Percentiles rank a stretch among this genome's conserved stretches.
These are phyloP conservation scores for Tachypleus tridentatus DNA, from an alignment of 1,140 invertebrate species.

Conservation along the genomic window DNA sequence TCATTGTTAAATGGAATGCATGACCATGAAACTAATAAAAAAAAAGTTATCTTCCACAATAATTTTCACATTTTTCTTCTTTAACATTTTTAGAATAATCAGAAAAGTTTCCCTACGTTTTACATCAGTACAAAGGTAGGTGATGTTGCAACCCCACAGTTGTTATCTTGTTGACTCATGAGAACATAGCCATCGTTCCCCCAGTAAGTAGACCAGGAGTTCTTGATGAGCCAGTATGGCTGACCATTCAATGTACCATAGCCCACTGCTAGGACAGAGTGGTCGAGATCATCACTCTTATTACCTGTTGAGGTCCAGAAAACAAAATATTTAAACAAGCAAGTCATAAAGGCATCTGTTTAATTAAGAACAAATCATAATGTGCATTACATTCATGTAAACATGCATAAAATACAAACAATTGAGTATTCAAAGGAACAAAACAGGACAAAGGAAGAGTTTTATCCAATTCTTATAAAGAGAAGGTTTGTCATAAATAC, in stretches of 20 bases:
- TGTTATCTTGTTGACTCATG: constrained; percentile 39
- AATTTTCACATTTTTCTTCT: too few species aligned
- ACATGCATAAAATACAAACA: neutral
- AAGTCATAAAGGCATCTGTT: too few species aligned
- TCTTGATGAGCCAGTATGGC: constrained; percentile 39
- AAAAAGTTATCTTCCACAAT: too few species aligned
- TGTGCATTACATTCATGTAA: neutral
- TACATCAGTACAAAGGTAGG: constrained; percentile 20
- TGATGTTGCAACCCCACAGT: constrained; percentile 56
- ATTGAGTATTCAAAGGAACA: neutral
- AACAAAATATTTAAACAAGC: too few species aligned
- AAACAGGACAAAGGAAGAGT: neutral
- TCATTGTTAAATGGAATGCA: too few species aligned
- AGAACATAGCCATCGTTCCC: constrained; percentile 43
- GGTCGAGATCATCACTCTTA: constrained; percentile 17
- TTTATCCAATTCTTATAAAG: too few species aligned
- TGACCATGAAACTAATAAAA: too few species aligned
- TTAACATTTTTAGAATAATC: too few species aligned
- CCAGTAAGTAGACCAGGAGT: constrained; percentile 37
- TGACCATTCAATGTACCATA: constrained; percentile 33
- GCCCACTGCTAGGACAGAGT: constrained; percentile 29
- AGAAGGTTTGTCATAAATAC: too few species aligned
- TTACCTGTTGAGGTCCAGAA: constrained; percentile 6
- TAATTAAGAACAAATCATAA: too few species aligned
- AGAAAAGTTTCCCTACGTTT: neutral